These are phyloP conservation scores for Gymnoscopelus braueri DNA, from an alignment of 2,797 vertebrate genomes.

Conservation along the genomic window DNA sequence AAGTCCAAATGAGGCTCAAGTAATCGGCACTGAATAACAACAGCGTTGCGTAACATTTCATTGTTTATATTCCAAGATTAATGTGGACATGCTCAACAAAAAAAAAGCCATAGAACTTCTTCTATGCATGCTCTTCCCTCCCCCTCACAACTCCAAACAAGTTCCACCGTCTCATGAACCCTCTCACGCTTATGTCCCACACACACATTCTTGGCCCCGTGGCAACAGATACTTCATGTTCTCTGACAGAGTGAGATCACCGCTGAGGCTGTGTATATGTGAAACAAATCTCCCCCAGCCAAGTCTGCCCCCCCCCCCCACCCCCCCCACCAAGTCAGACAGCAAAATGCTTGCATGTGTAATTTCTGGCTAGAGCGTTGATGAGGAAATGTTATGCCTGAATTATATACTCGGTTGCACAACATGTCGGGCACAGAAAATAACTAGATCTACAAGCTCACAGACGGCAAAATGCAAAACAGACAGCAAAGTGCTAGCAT, in stretches of 20 bases:
- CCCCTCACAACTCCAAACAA: conserved; percentile 61
- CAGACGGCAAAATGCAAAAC: no score
- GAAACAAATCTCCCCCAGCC: conserved; percentile 69
- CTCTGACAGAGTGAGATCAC: conserved; percentile 69
- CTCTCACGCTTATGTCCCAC: conserved; percentile 29
- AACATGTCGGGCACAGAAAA: not conserved
- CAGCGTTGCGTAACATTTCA: conserved; percentile 67
- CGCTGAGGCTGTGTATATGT: conserved; percentile 52
- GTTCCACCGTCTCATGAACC: conserved; percentile 29
- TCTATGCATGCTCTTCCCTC: conserved; percentile 62
- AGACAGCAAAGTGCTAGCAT: not conserved
- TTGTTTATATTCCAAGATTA: conserved; percentile 47
- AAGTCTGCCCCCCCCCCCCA: conserved; percentile 64
- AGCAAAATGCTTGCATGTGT: conserved; percentile 74
- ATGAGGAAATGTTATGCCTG: conserved; percentile 73
- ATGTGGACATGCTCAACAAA: conserved; percentile 56
- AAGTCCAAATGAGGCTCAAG: not conserved
- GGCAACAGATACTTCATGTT: conserved; percentile 74
- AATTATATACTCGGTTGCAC: no score
- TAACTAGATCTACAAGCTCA: no score
- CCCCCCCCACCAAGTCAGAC: conserved; percentile 47
- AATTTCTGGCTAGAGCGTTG: conserved; percentile 69
- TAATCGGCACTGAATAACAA: conserved; percentile 67
- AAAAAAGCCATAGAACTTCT: conserved; percentile 55
- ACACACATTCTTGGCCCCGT: conserved; percentile 47